A percentile compares a stretch with the other conserved stretches of the same genome.
Evolutionary conservation across 2,888 invertebrate species (phyloP).

Genomic region (Alsophila aescularia): DNA sequence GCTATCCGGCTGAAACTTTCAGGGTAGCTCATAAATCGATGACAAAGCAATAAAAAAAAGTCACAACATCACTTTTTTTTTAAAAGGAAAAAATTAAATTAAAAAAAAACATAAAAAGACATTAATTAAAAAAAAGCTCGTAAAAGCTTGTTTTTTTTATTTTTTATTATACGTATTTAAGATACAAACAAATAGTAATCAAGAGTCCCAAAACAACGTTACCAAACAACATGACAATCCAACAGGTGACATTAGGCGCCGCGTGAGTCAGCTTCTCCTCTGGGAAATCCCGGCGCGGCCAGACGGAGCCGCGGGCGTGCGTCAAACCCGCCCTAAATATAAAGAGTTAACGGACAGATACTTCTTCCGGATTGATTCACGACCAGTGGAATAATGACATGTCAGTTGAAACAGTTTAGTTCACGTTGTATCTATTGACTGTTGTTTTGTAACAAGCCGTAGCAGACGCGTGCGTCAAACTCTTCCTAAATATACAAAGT

Average conservation of each 20-base stretch:
- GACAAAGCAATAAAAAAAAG: no score
- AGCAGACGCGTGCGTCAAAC: no score
- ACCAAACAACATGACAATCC: background rate
- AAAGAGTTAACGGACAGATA: slow-evolving; percentile 14
- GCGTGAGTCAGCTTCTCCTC: slow-evolving; percentile 44
- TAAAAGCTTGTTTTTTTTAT: no score
- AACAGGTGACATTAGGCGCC: slow-evolving; percentile 44
- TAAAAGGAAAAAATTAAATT: no score
- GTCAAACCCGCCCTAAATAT: slow-evolving; percentile 61
- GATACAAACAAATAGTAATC: background rate
- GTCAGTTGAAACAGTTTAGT: background rate
- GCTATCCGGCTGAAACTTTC: no score
- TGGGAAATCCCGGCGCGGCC: slow-evolving; percentile 52
- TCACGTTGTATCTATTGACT: no score
- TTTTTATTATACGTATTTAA: background rate
- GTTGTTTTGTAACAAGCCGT: no score
- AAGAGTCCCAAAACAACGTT: slow-evolving; percentile 31
- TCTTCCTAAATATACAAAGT: no score
- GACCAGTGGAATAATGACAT: background rate
- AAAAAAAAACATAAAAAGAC: no score
- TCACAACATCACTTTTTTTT: no score
- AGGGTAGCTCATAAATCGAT: no score
- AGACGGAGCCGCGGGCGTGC: slow-evolving; percentile 55
- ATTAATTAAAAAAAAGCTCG: no score
- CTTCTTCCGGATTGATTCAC: slow-evolving; percentile 16